phyloP scores from a whole-genome alignment of 2,888 invertebrate genomes.

The Syritta pipiens region DNA sequence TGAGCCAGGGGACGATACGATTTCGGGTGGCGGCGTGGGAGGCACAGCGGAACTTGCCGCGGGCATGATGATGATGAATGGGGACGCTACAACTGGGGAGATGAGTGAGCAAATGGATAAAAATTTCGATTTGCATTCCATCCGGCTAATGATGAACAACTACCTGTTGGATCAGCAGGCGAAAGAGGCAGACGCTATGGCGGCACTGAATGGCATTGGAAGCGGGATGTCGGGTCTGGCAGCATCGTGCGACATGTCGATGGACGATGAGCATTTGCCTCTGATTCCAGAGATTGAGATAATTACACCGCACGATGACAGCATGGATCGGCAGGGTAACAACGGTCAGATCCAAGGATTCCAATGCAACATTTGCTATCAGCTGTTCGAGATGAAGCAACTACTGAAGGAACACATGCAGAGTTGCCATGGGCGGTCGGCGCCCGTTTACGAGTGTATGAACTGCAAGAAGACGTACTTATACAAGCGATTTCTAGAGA shows the following conservation, averaged over 20 bases:
- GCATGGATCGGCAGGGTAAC: constrained; percentile 22
- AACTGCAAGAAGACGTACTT: constrained; percentile 78
- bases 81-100: constrained; percentile 7
- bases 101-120: constrained; percentile 26
- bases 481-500: constrained; percentile 78
- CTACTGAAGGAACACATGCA: constrained; percentile 78
- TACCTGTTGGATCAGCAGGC: constrained; percentile 77
- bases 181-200: constrained; percentile 72
- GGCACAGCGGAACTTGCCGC: too few relatives aligned
- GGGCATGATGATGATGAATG: constrained; percentile 53
- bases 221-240: not conserved
- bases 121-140: constrained; percentile 74
- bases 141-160: constrained; percentile 76
- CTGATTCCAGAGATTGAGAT: constrained; percentile 78
- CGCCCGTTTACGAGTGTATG: constrained; percentile 77
- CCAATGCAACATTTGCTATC: constrained; percentile 77
- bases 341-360: constrained; percentile 72
- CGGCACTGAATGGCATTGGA: constrained; percentile 70
- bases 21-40: constrained; percentile 15
- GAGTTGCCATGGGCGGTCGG: constrained; percentile 76
- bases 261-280: constrained; percentile 76
- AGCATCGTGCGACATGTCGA: constrained; percentile 34
- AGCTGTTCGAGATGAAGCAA: constrained; percentile 77
- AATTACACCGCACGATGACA: constrained; percentile 77
- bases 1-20: constrained; percentile 38